These are phyloP conservation scores for Parambassis ranga DNA, from an alignment of 2,797 vertebrate genomes.

Conservation along the genomic window DNA sequence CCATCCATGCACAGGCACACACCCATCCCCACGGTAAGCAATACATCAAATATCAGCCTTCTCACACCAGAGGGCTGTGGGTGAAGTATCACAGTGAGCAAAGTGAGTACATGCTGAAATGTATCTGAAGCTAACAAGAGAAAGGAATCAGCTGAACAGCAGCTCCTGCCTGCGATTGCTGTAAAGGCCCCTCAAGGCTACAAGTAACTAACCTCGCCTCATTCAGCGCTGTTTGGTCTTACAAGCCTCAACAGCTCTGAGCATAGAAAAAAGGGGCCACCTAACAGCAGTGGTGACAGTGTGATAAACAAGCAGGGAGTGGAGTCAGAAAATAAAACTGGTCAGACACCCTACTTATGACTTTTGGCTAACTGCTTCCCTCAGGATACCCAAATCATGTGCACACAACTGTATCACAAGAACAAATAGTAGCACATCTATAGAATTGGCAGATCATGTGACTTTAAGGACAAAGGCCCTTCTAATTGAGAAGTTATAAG, in stretches of 20 bases:
- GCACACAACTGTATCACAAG: background rate
- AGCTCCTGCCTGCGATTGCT: constrained; percentile 13
- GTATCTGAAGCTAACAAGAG: constrained; percentile 8
- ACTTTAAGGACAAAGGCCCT: no score
- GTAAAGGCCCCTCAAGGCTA: constrained; percentile 48
- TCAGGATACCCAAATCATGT: background rate
- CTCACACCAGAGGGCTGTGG: constrained; percentile 23
- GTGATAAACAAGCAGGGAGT: constrained; percentile 5
- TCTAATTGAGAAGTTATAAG: no score
- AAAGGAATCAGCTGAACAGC: constrained; percentile 36
- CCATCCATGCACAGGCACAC: background rate
- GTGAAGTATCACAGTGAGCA: constrained; percentile 28
- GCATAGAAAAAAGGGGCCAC: constrained; percentile 5
- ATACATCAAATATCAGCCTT: constrained; percentile 24
- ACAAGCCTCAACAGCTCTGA: constrained; percentile 67
- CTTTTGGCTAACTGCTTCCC: background rate
- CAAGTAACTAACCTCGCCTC: constrained; percentile 55
- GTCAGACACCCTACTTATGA: background rate
- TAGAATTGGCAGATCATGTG: no score
- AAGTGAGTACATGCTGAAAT: constrained; percentile 15
- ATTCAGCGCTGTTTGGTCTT: constrained; percentile 33
- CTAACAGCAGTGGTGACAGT: constrained; percentile 1
- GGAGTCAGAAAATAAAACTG: background rate
- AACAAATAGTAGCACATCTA: no score
- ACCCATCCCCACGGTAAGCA: constrained; percentile 8